Evolutionary conservation across 2,113 vertebrate species (phyloP), one percentile per base, ranked within the genome.

Genomic region (Shinisaurus crocodilurus): DNA sequence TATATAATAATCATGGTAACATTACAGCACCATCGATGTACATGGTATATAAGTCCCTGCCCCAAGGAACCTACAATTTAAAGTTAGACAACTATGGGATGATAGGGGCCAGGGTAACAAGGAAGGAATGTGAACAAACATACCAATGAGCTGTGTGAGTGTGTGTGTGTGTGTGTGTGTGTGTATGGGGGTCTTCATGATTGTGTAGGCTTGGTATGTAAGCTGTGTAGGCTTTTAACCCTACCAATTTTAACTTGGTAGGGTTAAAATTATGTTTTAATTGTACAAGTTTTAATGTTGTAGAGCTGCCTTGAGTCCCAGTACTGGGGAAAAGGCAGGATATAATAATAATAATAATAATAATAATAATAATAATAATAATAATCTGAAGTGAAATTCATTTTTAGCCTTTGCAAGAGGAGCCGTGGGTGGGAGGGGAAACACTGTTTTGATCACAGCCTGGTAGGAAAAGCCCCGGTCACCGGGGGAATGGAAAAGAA

Each of bases 401-500:
- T 95, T 45, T 87, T 74, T 94, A 76, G 72, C 89, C 91, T 94
- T 93, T 94, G 95, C 95, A 86, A 80, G 80, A 91, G 86, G 84
- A 89, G 9, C 45, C n/a, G 43, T 1, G 23, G 27, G 40, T 67
- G 32, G 12, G 54, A 45, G 54, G 3, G 45, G 95, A 95, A 95
- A 93, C 89, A 90, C 93, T 93, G 95, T 96, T 96, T 92, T 95
- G 96, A 95, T 96, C 95, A 90, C 89, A 89, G 81, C 65, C 91
- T 45, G 94, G 91, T 0, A 57, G 0, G 86, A 92, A 95, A 95
- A 94, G 93, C 57, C 77, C 40, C 92, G 92, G 92, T 91, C 91
- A 15, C 1, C 54, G 92, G 87, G 92, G 82, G 93, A 85, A 92
- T 86, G 43, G 94, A 90, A 75, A 86, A 72, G 90, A 91, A 94